Evolutionary conservation across 2,797 vertebrate species (phyloP).

Genomic region (Megalops cyprinoides): DNA sequence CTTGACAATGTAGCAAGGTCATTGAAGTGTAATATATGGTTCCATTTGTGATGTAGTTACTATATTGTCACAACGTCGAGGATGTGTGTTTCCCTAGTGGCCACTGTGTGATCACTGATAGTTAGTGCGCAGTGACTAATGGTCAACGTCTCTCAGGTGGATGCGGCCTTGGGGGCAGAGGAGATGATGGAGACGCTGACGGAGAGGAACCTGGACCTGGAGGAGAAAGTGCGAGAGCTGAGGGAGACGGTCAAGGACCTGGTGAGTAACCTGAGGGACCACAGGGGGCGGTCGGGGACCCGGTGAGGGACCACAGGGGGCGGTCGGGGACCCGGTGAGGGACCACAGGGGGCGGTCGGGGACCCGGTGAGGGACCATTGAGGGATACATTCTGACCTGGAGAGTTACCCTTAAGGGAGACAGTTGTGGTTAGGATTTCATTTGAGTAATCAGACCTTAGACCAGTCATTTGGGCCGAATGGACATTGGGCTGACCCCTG

Average conservation of each 20-base stretch:
- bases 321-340: neutral
- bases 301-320: neutral
- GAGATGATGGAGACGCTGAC: conserved; percentile 98
- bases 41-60: neutral
- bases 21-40: no score
- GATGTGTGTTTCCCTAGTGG: conserved; percentile 23
- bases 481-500: neutral
- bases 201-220: conserved; percentile 92
- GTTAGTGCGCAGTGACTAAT: neutral
- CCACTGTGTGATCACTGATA: neutral
- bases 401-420: neutral
- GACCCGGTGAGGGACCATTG: neutral
- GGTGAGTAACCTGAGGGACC: conserved; percentile 74
- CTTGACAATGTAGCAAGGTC: no score
- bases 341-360: neutral
- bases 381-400: neutral
- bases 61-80: conserved; percentile 50
- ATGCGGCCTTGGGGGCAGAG: conserved; percentile 91
- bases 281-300: neutral
- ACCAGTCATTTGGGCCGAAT: neutral
- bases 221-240: conserved; percentile 93
- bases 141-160: conserved; percentile 86
- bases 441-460: neutral
- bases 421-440: neutral
- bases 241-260: conserved; percentile 90